Evolutionary conservation across 2,113 vertebrate species (phyloP).

Genomic region (Ranitomeya variabilis): DNA sequence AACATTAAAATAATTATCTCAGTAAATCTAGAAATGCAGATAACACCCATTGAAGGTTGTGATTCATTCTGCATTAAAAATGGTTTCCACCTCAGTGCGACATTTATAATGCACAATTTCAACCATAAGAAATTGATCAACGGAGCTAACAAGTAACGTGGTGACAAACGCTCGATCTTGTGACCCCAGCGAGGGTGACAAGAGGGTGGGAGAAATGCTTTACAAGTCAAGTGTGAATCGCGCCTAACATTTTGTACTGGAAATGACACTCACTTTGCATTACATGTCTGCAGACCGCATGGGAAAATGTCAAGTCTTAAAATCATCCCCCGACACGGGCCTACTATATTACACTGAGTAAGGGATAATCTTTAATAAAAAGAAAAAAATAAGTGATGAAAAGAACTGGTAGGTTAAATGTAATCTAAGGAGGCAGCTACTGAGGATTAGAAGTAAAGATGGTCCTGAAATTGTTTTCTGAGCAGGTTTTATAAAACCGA

Average conservation of each 20-base stretch:
- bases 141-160: not conserved
- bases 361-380: conserved; percentile 3
- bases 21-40: no score
- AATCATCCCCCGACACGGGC: not conserved
- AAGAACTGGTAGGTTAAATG: not conserved
- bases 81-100: not conserved
- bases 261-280: not conserved
- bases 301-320: conserved; percentile 26
- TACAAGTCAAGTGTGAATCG: not conserved
- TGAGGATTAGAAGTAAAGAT: not conserved
- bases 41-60: no score
- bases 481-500: not conserved
- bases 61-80: not conserved
- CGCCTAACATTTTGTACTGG: not conserved
- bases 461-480: not conserved
- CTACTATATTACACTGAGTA: conserved; percentile 3
- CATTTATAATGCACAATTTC: not conserved
- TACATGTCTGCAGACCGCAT: not conserved
- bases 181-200: not conserved
- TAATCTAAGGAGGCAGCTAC: not conserved
- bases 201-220: not conserved
- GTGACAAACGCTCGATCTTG: not conserved
- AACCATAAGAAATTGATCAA: not conserved
- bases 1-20: no score
- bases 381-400: not conserved